Evolutionary conservation across 2,113 vertebrate species (phyloP), one percentile per base, ranked within the genome.

Genomic region (Mungos mungo): DNA sequence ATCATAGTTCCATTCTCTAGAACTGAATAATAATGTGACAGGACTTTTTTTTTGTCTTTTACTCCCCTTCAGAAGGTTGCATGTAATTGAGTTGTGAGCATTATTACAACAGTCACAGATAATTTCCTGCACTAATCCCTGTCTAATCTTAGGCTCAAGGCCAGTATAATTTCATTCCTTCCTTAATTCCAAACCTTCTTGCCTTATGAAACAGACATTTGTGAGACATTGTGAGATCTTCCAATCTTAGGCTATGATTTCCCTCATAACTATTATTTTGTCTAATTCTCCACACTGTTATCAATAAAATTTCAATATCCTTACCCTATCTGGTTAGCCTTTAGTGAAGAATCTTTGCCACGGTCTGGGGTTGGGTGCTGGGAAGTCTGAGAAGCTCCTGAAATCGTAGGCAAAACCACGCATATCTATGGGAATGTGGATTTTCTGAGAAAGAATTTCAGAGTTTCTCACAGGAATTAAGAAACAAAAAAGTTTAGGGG

Each of bases 1-100:
- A 95, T 94, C 90, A 92, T 68, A 71, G 76, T 86, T 96, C 29
- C 82, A 86, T 50, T 96, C 79, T 88, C 65, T 95, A 90, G 96
- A 97, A 93, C 52, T 27, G 4, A 97, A 57, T 84, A 86, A 83
- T 89, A 95, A 74, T 57, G 35, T 81, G 84, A 93, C 72, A 33
- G 29, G 11, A 50, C n/a, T 38, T 47, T 38, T 47, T 82, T 92
- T 72, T n/a, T 88, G 21, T 38, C 69, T 92, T 93, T 89, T 47
- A 72, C 45, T 66, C 18, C 33, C 35, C 87, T 96, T 95, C 71
- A 93, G 71, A 90, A 97, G 45, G 38, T 76, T 88, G 57, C 77
- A 83, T 66, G 16, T 47, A 91, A 97, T 0, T 89, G 65, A 93
- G 25, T 54, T 97, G 27, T 83, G 57, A 93, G 47, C 12, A 50